Percentiles rank a stretch among this genome's conserved stretches.
Evolutionary conservation across 64 coral and sea anemone species (phyloP).

Genomic region (Stylophora pistillata): DNA sequence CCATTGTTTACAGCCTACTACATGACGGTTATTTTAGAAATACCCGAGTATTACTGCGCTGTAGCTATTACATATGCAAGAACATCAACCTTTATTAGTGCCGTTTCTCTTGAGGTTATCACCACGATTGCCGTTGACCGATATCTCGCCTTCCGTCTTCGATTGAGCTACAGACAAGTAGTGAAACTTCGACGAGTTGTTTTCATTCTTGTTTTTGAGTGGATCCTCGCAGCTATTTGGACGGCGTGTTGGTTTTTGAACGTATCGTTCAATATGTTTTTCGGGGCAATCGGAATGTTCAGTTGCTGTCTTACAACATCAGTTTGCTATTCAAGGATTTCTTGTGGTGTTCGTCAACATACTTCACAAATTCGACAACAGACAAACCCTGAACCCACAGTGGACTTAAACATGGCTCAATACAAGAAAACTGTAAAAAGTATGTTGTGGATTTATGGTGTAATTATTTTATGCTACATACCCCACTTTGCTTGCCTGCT

Average conservation of each 20-base stretch:
- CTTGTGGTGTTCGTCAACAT: background rate
- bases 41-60: background rate
- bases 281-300: background rate
- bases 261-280: background rate
- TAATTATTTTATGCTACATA: background rate
- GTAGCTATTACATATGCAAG: background rate
- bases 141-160: conserved; percentile 16
- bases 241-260: background rate
- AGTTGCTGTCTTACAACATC: background rate
- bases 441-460: conserved; percentile 1
- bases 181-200: conserved; percentile 5
- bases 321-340: background rate
- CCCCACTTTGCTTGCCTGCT: background rate
- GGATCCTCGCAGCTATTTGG: background rate
- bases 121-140: background rate
- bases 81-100: background rate
- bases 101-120: background rate
- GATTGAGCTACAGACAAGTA: background rate
- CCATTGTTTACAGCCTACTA: background rate
- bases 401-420: background rate
- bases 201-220: background rate
- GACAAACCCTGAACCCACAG: background rate
- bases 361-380: conserved; percentile 8
- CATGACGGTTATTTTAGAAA: conserved; percentile 19
- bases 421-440: conserved; percentile 6